Evolutionary conservation across 2,888 invertebrate genomes (phyloP).

Genomic region (Agrochola circellaris): DNA sequence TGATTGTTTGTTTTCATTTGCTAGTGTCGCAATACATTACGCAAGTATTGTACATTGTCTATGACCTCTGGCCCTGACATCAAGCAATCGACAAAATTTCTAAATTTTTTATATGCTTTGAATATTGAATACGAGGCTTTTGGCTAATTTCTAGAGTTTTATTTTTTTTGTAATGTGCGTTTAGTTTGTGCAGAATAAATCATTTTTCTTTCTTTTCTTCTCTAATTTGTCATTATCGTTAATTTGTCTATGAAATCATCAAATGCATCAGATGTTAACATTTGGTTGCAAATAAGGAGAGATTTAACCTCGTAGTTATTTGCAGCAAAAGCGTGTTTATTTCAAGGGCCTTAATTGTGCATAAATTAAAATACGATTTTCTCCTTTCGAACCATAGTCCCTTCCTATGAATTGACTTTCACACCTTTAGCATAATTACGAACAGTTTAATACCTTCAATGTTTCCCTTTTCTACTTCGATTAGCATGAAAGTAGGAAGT

Average conservation of each 20-base stretch:
- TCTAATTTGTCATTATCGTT: neutral
- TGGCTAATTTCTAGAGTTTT: no score
- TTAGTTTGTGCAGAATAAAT: no score
- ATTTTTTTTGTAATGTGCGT: no score
- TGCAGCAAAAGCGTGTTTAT: constrained; percentile 27
- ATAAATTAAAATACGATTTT: constrained; percentile 48
- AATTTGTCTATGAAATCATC: neutral
- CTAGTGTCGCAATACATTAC: no score
- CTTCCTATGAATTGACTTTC: constrained; percentile 38
- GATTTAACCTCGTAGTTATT: neutral
- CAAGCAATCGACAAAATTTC: no score
- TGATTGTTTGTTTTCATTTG: no score
- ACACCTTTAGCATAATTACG: constrained; percentile 43
- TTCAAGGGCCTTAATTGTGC: constrained; percentile 23
- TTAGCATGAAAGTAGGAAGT: constrained; percentile 46
- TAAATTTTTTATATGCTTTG: no score
- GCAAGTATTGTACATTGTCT: no score
- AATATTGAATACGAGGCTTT: no score
- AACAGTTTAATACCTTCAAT: constrained; percentile 41
- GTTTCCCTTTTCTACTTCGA: constrained; percentile 29
- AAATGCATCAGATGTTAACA: neutral
- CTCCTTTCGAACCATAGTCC: constrained; percentile 4
- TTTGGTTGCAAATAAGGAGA: neutral
- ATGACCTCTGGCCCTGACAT: no score
- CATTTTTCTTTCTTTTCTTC: no score